Percentiles rank a stretch among this genome's conserved stretches.
Evolutionary conservation across 2,888 invertebrate species (phyloP).

Genomic region (Rotaria sp.): DNA sequence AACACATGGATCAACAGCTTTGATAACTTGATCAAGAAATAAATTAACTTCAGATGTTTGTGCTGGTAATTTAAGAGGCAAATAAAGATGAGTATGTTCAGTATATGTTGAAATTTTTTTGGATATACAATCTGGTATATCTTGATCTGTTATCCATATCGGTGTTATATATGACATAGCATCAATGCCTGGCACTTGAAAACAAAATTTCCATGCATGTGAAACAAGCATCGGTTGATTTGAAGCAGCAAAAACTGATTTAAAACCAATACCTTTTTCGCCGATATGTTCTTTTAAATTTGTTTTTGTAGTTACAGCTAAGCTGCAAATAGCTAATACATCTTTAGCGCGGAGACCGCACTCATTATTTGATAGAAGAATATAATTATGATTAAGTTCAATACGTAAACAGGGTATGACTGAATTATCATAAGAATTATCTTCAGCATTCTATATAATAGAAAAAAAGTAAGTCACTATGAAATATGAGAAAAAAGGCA

Average conservation of each 20-base stretch:
- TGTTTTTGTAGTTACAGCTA: slow-evolving; percentile 28
- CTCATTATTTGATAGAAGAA: slow-evolving; percentile 35
- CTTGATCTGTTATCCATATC: not conserved
- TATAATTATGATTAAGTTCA: slow-evolving; percentile 25
- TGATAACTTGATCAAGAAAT: not conserved
- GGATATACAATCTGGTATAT: not conserved
- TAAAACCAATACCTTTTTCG: slow-evolving; percentile 38
- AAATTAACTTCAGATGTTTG: not conserved
- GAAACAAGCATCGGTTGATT: slow-evolving; percentile 33
- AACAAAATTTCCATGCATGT: slow-evolving; percentile 25
- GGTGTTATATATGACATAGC: slow-evolving; percentile 35
- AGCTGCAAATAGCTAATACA: slow-evolving; percentile 31
- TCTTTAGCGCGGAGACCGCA: slow-evolving; percentile 24
- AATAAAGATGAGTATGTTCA: slow-evolving; percentile 9
- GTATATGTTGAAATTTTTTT: not conserved
- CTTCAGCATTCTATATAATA: slow-evolving; percentile 26
- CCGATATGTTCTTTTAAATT: slow-evolving; percentile 32
- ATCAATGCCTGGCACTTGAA: slow-evolving; percentile 16
- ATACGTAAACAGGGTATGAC: not conserved
- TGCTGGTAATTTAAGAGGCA: slow-evolving; percentile 28
- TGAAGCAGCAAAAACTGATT: slow-evolving; percentile 31
- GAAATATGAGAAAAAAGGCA: too few species aligned
- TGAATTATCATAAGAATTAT: not conserved
- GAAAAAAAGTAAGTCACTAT: too few species aligned
- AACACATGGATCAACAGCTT: not conserved